Base-by-base conservation (phyloP, 2,888 invertebrate genomes). In the Physocephala rufipes region DNA sequence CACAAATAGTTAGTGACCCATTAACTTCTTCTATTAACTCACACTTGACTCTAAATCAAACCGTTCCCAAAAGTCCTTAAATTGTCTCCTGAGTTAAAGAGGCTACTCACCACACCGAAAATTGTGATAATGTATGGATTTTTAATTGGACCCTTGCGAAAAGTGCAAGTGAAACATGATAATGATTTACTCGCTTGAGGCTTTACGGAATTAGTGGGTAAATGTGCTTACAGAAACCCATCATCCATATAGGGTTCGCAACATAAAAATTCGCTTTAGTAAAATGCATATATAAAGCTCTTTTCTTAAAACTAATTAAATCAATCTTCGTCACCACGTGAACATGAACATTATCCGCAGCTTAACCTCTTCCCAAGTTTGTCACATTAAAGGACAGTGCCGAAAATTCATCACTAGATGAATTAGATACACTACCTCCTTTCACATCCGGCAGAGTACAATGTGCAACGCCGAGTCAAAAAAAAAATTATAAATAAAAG, bases 321-420 rank as follows among this genome's bases (percentile, higher is more conserved):
- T 47, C 63, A 26, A 47, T 26, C 47, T 45, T 28, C 21, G n/a
- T n/a, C n/a, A n/a, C n/a, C n/a, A n/a, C n/a, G n/a, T n/a, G n/a
- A n/a, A n/a, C n/a, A n/a, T n/a, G n/a, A n/a, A n/a, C n/a, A n/a
- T n/a, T n/a, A n/a, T n/a, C n/a, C n/a, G n/a, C n/a, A n/a, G n/a
- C n/a, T n/a, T n/a, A n/a, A 66, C 51, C 66, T 66, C 53, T 53
- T 36, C 66, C 51, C 66, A 26, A 51, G 53, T 66, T 51, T 53
- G 53, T 66, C 66, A 53, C 63, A 45, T 63, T 26, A 63, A 63
- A 63, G 45, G 47, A 36, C 26, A 51, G 30, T 15, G 53, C 28
- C 66, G 24, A 58, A 53, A 53, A 30, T 43, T 9, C 36, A 36
- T 9, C 36, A 9, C n/a, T n/a, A n/a, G n/a, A n/a, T n/a, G n/a